Conservation (phyloP, 2,113 vertebrate species). For the Ictalurus punctatus region DNA sequence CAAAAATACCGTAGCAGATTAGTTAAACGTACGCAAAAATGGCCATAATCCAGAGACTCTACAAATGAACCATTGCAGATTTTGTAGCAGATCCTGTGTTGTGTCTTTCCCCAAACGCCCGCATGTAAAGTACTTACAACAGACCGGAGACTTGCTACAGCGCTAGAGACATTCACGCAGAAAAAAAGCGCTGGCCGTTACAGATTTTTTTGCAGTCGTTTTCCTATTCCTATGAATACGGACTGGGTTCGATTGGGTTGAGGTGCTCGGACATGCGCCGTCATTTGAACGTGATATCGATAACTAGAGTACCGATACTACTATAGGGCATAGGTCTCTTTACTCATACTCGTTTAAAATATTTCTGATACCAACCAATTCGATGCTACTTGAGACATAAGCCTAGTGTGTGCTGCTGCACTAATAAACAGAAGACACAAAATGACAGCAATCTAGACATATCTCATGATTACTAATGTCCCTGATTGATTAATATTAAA, state of each 20-base stretch:
- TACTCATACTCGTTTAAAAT: not conserved
- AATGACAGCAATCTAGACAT: not conserved
- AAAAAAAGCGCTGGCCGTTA: not conserved
- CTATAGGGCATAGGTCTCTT: not conserved
- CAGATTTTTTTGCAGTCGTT: not conserved
- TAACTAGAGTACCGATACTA: not conserved
- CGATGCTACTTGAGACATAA: not conserved
- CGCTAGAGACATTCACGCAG: not conserved
- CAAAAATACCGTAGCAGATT: too few relatives aligned
- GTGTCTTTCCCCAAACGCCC: not conserved
- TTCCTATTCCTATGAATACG: not conserved
- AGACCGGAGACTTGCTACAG: not conserved
- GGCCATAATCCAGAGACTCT: not conserved
- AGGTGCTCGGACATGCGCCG: not conserved
- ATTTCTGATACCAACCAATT: not conserved
- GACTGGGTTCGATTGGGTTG: not conserved
- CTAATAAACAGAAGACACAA: not conserved
- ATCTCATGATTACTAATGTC: not conserved
- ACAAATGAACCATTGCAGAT: not conserved
- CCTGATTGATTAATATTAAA: not conserved
- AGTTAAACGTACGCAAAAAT: too few relatives aligned
- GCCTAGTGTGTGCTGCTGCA: not conserved
- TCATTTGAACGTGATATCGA: not conserved
- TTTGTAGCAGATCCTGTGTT: not conserved
- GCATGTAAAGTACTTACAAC: not conserved